A percentile compares a stretch with the other conserved stretches of the same genome.
Conservation (phyloP, 2,113 vertebrate genomes). For the Pygoscelis antarcticus region DNA sequence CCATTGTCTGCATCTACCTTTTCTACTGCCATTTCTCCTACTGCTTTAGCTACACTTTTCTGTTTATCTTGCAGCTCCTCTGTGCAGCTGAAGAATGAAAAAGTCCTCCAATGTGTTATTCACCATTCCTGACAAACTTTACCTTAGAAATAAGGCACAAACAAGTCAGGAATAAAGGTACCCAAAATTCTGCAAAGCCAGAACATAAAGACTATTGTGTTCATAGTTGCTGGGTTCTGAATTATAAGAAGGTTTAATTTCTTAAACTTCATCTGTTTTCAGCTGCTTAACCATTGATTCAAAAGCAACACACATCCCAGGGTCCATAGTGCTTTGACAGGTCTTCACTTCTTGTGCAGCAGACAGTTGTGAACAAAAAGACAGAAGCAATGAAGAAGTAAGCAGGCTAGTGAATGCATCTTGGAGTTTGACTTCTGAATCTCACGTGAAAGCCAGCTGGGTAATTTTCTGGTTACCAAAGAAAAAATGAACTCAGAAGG, state of each 20-base stretch:
- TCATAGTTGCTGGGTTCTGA: conserved; percentile 70
- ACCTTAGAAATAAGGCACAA: conserved; percentile 50
- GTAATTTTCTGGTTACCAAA: background rate
- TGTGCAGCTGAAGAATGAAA: conserved; percentile 76
- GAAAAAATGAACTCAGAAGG: background rate
- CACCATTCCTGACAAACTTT: conserved; percentile 75
- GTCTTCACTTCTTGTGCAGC: conserved; percentile 76
- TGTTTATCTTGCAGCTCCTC: conserved; percentile 78
- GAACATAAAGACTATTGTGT: conserved; percentile 62
- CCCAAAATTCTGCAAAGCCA: background rate
- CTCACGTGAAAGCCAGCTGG: background rate
- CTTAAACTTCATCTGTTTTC: conserved; percentile 73
- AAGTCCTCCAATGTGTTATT: conserved; percentile 72
- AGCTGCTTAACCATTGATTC: conserved; percentile 74
- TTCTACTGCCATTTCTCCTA: conserved; percentile 80
- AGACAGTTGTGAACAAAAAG: background rate
- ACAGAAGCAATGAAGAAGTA: background rate
- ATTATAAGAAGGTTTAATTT: conserved; percentile 67
- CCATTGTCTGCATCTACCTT: conserved; percentile 42
- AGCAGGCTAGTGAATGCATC: background rate
- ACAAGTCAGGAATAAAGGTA: background rate
- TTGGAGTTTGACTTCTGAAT: background rate
- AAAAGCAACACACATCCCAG: conserved; percentile 70
- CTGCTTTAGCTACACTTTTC: conserved; percentile 78
- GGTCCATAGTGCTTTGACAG: conserved; percentile 78